Evolutionary conservation across 2,113 vertebrate genomes (phyloP).

Genomic region (Cyphotilapia sp.): DNA sequence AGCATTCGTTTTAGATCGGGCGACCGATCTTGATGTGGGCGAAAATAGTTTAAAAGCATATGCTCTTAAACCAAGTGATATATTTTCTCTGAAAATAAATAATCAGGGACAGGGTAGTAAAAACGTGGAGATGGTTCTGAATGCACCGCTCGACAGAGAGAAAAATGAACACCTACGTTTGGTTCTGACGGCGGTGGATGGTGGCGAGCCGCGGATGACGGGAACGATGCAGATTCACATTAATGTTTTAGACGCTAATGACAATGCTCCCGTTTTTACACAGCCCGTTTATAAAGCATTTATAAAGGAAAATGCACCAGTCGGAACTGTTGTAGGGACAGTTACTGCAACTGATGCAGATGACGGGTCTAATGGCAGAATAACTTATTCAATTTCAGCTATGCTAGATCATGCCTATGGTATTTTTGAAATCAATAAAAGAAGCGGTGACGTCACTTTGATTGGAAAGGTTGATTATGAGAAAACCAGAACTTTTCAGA

Average conservation of each 20-base stretch:
- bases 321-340: conserved; percentile 5
- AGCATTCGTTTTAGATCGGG: conserved; percentile 64
- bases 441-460: conserved; percentile 57
- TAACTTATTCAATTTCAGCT: conserved; percentile 67
- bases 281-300: conserved; percentile 48
- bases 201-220: conserved; percentile 14
- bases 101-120: conserved; percentile 10
- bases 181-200: conserved; percentile 35
- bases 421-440: conserved; percentile 59
- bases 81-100: conserved; percentile 45
- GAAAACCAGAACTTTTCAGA: conserved; percentile 35
- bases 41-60: conserved; percentile 66
- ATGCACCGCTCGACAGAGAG: conserved; percentile 36
- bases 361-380: conserved; percentile 59
- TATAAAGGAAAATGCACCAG: conserved; percentile 48
- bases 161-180: not conserved
- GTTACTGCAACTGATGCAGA: conserved; percentile 71
- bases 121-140: conserved; percentile 41
- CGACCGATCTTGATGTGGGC: conserved; percentile 67
- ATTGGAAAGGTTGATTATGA: conserved; percentile 70
- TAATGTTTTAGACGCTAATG: conserved; percentile 37
- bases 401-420: not conserved
- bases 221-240: conserved; percentile 29
- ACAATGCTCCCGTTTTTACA: conserved; percentile 29
- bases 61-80: conserved; percentile 39